These are phyloP conservation scores for Palythoa caribaeorum DNA, from an alignment of 92 coral and sea anemone genomes.

Conservation along the genomic window DNA sequence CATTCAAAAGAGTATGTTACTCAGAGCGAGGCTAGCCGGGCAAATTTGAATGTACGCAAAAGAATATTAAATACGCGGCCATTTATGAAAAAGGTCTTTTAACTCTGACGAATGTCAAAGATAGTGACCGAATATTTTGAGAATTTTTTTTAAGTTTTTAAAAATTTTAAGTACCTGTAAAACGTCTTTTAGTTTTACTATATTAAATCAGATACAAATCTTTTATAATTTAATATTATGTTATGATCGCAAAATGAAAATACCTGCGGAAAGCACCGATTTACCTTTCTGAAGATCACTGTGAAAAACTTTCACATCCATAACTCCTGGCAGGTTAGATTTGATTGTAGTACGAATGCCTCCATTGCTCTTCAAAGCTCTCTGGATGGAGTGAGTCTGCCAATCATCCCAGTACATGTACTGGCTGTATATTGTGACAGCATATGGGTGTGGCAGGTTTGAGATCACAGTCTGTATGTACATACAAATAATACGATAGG, in stretches of 20 bases:
- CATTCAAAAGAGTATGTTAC: no score
- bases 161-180: no score
- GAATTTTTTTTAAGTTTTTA: no score
- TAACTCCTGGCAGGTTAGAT: conserved; percentile 63
- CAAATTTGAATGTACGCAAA: no score
- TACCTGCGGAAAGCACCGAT: background rate
- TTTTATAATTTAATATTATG: no score
- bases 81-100: no score
- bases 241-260: background rate
- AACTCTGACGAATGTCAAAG: no score
- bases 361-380: conserved; percentile 74
- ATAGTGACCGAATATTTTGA: no score
- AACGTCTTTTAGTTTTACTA: background rate
- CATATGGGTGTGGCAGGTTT: conserved; percentile 85
- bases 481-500: background rate
- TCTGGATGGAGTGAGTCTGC: conserved; percentile 82
- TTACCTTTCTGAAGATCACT: conserved; percentile 83
- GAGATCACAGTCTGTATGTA: conserved; percentile 58
- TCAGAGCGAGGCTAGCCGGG: no score
- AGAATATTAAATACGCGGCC: no score
- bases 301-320: conserved; percentile 91
- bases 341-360: conserved; percentile 68
- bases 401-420: conserved; percentile 98
- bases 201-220: background rate
- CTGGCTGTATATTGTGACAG: conserved; percentile 81